Evolutionary conservation across 2,113 vertebrate species (phyloP), one percentile per base, ranked within the genome.

Genomic region (Climacteris rufus): DNA sequence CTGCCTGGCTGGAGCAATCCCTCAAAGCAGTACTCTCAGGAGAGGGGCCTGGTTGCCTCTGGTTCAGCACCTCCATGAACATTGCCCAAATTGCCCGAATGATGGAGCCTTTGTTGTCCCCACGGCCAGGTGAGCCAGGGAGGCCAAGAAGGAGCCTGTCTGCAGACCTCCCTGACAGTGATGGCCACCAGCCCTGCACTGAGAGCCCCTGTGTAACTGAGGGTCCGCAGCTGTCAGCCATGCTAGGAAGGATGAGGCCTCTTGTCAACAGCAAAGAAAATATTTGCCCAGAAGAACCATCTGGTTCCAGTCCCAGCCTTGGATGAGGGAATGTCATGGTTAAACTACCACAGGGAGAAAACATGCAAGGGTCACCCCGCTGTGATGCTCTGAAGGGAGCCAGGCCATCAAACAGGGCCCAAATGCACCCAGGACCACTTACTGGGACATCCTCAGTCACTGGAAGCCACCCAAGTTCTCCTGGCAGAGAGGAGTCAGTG

Each of bases 241-340:
- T 2, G 1, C 57, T 50, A 49, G 3, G 27, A 50, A 70, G 44
- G 33, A 28, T 21, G 33, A 56, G 50, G 28, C 22, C 23, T 35
- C 45, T 66, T 85, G 14, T 14, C 28, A 47, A 47, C 28, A 39
- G 4, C 17, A 40, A 45, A 47, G 52, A 33, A 60, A 79, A 66
- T 31, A 15, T 0, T 8, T 16, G 5, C 52, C 25, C 45, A 24
- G 49, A 9, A 84, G 45, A 60, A 72, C 8, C 1, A 1, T 20
- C 82, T 54, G 11, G 10, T 74, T 74, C 53, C 45, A 42, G 30
- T 33, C 45, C 35, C 35, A 61, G 47, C n/a, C 60, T 74, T 74
- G 28, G 28, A 53, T 0, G 1, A 53, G n/a, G 13, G 18, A 59
- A 78, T n/a, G n/a, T n/a, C n/a, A n/a, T n/a, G n/a, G n/a, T n/a